Conservation (phyloP, 1,140 invertebrate genomes). For the Dryas iulia region DNA sequence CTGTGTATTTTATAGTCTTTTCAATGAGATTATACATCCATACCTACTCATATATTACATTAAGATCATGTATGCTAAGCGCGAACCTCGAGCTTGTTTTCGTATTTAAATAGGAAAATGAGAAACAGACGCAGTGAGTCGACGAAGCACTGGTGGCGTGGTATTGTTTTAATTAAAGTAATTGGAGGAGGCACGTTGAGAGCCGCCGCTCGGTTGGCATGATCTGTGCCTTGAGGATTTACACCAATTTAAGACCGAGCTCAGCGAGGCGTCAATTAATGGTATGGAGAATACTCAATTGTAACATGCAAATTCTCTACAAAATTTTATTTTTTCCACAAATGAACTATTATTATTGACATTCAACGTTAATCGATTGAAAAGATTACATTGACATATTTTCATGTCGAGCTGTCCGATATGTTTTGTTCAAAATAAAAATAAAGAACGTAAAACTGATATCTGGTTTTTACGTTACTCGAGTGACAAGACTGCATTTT, state of each 20-base stretch:
- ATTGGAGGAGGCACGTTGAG: slow-evolving; percentile 77
- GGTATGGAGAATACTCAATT: slow-evolving; percentile 52
- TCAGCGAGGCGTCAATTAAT: slow-evolving; percentile 72
- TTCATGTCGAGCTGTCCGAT: neutral
- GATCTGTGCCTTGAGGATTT: slow-evolving; percentile 79
- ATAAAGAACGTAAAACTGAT: slow-evolving; percentile 17
- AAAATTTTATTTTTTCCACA: slow-evolving; percentile 13
- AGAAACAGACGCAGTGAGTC: slow-evolving; percentile 76
- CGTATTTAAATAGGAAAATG: slow-evolving; percentile 80
- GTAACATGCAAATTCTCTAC: slow-evolving; percentile 47
- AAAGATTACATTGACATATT: slow-evolving; percentile 20
- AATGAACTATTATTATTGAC: neutral
- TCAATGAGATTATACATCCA: neutral
- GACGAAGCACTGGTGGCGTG: slow-evolving; percentile 73
- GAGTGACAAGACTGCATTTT: slow-evolving; percentile 32
- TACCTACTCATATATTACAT: neutral
- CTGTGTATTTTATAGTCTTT: neutral
- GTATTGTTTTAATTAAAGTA: slow-evolving; percentile 80
- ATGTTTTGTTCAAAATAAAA: slow-evolving; percentile 20
- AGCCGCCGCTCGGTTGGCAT: slow-evolving; percentile 70
- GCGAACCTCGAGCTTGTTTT: slow-evolving; percentile 71
- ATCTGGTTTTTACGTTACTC: slow-evolving; percentile 23
- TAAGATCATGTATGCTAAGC: slow-evolving; percentile 69
- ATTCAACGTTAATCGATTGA: slow-evolving; percentile 1
- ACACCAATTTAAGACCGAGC: slow-evolving; percentile 75